Base-by-base conservation (phyloP, 2,888 invertebrate genomes). In the Polydesmus complanatus region DNA sequence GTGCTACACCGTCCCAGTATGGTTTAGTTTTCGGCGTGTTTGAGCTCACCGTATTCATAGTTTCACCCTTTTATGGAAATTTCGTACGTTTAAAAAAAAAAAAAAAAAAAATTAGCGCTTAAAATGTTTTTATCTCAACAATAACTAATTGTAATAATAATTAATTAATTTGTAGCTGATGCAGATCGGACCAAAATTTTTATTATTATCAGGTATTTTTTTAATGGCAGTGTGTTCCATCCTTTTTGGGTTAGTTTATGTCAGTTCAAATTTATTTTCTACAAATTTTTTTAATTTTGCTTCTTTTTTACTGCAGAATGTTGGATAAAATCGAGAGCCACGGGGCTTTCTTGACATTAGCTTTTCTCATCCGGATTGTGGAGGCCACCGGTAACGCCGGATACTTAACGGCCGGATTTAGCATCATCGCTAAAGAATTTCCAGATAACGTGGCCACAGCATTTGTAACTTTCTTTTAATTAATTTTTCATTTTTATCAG, bases 11-110 rank as follows among this genome's bases (percentile, higher is more conserved):
- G 0, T 83, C 87, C 11, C 86, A 89, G 70, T 89, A 88, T 71
- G 91, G 92, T 0, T 77, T 90, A 65, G 89, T 92, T 0, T 91
- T 92, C 71, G 91, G 91, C 0, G 79, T 88, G 50, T 91, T 89
- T 73, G 88, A 91, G 71, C 75, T 91, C 61, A 82, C 86, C 23
- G 88, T 89, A 59, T 89, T 89, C 73, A 70, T 89, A 27, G 80
- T 86, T 63, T 88, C 88, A 66, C 90, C 90, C 0, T 68, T 90
- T n/a, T 89, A 88, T 70, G 90, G 91, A 51, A 83, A 85, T 66
- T 80, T 86, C 70, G 80, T 80, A 70, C 73, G 78, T 74, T 57
- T 51, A n/a, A n/a, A n/a, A n/a, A n/a, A n/a, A n/a, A n/a, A n/a
- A n/a, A n/a, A n/a, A n/a, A n/a, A n/a, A n/a, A n/a, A n/a, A n/a